These are phyloP conservation scores for Pyralis farinalis DNA, from an alignment of 2,888 invertebrate genomes.

Conservation along the genomic window DNA sequence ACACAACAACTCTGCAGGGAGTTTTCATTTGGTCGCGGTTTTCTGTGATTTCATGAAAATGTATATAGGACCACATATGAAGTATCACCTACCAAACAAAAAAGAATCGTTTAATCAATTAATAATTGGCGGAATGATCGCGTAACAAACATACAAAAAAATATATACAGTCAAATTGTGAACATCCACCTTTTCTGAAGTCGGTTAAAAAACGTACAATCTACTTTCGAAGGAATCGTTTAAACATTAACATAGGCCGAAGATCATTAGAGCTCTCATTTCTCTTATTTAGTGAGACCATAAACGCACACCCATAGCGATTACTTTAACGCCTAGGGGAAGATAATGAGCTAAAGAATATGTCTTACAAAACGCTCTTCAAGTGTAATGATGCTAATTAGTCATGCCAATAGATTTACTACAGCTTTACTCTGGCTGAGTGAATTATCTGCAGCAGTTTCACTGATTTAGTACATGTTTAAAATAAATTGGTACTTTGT, in stretches of 20 bases:
- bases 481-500: background rate
- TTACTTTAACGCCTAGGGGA: constrained; percentile 54
- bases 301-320: constrained; percentile 43
- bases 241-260: constrained; percentile 46
- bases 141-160: no score
- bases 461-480: constrained; percentile 1
- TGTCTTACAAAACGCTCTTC: constrained; percentile 33
- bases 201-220: no score
- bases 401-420: constrained; percentile 7
- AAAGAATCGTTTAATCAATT: no score
- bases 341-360: constrained; percentile 55
- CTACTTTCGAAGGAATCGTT: constrained; percentile 25
- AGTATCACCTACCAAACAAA: no score
- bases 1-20: no score
- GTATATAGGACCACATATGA: no score
- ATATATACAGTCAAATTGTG: no score
- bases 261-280: constrained; percentile 46
- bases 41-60: no score
- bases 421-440: background rate
- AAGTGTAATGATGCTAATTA: constrained; percentile 14
- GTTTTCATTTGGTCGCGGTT: no score
- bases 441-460: constrained; percentile 1
- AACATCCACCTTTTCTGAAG: no score
- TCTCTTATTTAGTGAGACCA: constrained; percentile 38
- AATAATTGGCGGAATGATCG: no score